Conservation (phyloP, 2,113 vertebrate species). For the Coreoperca whiteheadi region DNA sequence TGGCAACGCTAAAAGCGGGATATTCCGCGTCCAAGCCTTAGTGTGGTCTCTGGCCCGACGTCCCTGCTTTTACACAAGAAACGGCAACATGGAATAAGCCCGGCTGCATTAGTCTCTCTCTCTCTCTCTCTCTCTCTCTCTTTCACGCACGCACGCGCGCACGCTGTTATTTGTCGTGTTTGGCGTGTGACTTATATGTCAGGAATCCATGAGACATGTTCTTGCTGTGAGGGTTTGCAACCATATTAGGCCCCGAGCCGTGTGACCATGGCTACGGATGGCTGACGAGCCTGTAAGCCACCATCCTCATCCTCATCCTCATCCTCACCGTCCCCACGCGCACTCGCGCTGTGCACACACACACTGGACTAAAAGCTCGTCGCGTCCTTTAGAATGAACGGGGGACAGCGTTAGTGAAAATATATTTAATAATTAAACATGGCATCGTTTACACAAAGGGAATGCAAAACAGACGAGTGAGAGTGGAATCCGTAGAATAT, state of each 20-base stretch:
- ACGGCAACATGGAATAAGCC: too few relatives aligned
- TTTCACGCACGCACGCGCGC: too few relatives aligned
- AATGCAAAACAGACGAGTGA: constrained; percentile 61
- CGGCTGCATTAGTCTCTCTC: background rate
- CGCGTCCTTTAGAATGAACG: constrained; percentile 21
- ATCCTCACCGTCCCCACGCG: background rate
- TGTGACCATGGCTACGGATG: background rate
- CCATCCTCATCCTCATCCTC: background rate
- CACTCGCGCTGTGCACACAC: background rate
- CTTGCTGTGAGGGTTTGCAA: constrained; percentile 12
- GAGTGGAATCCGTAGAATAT: constrained; percentile 65
- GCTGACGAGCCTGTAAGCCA: background rate
- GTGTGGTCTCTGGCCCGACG: background rate
- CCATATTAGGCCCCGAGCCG: constrained; percentile 39
- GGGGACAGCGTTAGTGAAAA: constrained; percentile 72
- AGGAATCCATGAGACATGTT: background rate
- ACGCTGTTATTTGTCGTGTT: background rate
- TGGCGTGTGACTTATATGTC: background rate
- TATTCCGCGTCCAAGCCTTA: background rate
- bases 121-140: background rate
- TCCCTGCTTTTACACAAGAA: background rate
- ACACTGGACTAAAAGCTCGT: background rate
- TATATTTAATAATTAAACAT: constrained; percentile 82
- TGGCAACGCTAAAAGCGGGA: background rate
- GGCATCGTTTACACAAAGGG: constrained; percentile 70